A percentile compares a stretch with the other conserved stretches of the same genome.
These are phyloP conservation scores for Sterna hirundo DNA, from an alignment of 2,113 vertebrate species.

Conservation along the genomic window DNA sequence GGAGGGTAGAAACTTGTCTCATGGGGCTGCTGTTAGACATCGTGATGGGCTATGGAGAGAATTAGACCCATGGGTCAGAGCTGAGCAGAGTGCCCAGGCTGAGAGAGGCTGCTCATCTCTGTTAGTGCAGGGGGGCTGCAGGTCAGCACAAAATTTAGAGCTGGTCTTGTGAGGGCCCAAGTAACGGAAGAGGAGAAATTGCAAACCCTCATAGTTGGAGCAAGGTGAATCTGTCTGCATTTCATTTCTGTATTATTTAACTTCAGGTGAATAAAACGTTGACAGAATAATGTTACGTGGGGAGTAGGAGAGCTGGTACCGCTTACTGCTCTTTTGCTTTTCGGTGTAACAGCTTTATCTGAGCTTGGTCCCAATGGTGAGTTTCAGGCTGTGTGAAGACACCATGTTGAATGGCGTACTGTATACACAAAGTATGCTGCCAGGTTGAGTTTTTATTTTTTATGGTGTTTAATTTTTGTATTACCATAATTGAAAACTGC, in stretches of 20 bases:
- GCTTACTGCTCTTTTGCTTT: not conserved
- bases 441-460: not conserved
- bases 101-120: not conserved
- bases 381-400: not conserved
- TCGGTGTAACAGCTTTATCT: not conserved
- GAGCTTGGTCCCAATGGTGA: not conserved
- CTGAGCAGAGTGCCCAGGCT: not conserved
- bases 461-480: conserved; percentile 47
- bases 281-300: not conserved
- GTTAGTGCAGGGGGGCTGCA: rapidly evolving
- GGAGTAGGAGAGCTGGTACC: not conserved
- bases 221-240: not conserved
- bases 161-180: not conserved
- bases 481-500: conserved; percentile 30
- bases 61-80: not conserved
- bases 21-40: not conserved
- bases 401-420: not conserved
- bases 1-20: not conserved
- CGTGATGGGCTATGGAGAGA: not conserved
- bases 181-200: not conserved
- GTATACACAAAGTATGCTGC: not conserved
- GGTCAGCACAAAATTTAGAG: not conserved
- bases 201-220: not conserved
- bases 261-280: not conserved
- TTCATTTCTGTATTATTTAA: not conserved